Percentiles rank a stretch among this genome's conserved stretches.
Evolutionary conservation across 2,113 vertebrate genomes (phyloP).

Genomic region (Misgurnus anguillicaudatus): DNA sequence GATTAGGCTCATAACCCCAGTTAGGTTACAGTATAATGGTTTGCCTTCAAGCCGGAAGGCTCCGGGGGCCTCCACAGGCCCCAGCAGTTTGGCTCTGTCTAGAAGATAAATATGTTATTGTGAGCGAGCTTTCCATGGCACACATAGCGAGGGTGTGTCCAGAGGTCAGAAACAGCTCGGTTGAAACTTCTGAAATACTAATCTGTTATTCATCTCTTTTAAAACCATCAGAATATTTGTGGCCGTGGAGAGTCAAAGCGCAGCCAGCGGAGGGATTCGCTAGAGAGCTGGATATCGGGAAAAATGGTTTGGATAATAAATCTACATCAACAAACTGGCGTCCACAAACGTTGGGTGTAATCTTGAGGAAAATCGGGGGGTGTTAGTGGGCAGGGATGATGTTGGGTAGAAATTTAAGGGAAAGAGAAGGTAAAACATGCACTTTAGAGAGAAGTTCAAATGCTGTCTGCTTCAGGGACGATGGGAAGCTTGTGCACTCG

Average conservation of each 20-base stretch:
- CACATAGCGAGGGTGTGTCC: conserved; percentile 23
- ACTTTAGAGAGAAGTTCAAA: conserved; percentile 79
- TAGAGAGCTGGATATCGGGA: neutral
- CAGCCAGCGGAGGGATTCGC: neutral
- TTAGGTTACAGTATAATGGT: no score
- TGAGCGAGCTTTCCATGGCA: conserved; percentile 4
- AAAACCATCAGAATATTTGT: neutral
- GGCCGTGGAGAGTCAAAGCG: neutral
- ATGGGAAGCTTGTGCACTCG: conserved; percentile 74
- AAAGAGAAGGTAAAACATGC: conserved; percentile 76
- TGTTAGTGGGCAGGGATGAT: conserved; percentile 38
- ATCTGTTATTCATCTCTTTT: conserved; percentile 23
- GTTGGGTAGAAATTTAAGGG: conserved; percentile 37
- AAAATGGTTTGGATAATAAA: neutral
- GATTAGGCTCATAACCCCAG: no score
- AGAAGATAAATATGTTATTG: conserved; percentile 31
- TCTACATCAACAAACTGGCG: neutral
- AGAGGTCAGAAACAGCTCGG: neutral
- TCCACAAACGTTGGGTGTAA: neutral
- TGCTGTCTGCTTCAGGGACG: conserved; percentile 84
- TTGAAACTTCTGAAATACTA: neutral
- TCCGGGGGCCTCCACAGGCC: neutral
- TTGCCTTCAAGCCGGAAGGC: neutral
- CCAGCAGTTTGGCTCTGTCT: neutral
- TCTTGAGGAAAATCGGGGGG: conserved; percentile 16